These are phyloP conservation scores for Climacteris rufus DNA, from an alignment of 2,113 vertebrate genomes.

Conservation along the genomic window DNA sequence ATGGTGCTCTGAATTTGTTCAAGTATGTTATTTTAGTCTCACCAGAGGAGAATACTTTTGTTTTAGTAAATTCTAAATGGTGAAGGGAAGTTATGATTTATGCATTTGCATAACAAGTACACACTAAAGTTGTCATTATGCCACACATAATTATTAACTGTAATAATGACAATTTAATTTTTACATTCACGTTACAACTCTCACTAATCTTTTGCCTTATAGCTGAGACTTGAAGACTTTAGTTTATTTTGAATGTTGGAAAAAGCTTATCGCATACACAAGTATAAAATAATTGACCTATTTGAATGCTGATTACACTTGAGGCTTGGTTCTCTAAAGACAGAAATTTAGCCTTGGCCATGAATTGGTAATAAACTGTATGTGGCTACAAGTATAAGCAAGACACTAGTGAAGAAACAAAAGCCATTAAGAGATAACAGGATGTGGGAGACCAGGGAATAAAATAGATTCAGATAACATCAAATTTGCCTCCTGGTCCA, in stretches of 20 bases:
- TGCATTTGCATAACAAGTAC: not conserved
- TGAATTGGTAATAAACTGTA: not conserved
- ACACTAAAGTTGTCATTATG: not conserved
- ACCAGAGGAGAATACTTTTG: not conserved
- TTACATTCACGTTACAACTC: not conserved
- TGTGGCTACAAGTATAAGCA: not conserved
- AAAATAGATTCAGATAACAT: not conserved
- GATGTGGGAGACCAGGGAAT: not conserved
- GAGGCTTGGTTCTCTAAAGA: not conserved
- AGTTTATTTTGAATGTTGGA: not conserved
- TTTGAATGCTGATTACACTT: not conserved
- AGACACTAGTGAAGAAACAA: not conserved
- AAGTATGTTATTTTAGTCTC: not conserved
- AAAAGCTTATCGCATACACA: not conserved
- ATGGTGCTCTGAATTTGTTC: not conserved
- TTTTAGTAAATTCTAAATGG: not conserved
- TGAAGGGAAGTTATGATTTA: not conserved
- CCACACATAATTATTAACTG: not conserved
- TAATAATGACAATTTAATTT: not conserved
- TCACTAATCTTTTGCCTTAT: not conserved
- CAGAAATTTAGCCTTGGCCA: not conserved
- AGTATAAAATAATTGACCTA: not conserved
- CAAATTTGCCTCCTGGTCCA: not conserved
- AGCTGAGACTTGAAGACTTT: conserved; percentile 3
- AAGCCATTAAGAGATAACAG: not conserved